These are phyloP conservation scores for Hylaea fasciaria DNA, from an alignment of 2,888 invertebrate genomes.

Conservation along the genomic window DNA sequence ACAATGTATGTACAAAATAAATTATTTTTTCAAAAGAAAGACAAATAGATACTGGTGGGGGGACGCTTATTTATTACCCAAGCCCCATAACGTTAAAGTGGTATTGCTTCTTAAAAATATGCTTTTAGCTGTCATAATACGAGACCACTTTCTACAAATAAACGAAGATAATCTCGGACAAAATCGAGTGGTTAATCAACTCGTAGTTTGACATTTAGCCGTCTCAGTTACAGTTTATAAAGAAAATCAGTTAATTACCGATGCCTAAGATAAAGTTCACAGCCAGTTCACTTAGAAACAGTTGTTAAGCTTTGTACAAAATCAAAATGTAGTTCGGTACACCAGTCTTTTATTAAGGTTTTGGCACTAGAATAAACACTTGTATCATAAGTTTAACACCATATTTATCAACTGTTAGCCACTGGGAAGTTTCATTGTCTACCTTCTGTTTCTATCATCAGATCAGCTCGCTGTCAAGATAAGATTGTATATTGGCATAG, in stretches of 20 bases:
- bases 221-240: conserved; percentile 38
- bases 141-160: conserved; percentile 38
- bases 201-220: conserved; percentile 37
- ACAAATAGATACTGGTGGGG: no score
- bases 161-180: conserved; percentile 37
- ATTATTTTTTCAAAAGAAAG: no score
- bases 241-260: conserved; percentile 43
- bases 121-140: conserved; percentile 26
- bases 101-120: conserved; percentile 20
- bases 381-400: no score
- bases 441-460: no score
- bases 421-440: no score
- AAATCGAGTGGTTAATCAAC: conserved; percentile 41
- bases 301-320: conserved; percentile 11
- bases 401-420: no score
- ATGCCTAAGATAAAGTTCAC: conserved; percentile 40
- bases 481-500: no score
- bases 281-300: conserved; percentile 6
- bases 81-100: no score
- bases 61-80: no score
- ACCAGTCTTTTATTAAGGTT: neutral
- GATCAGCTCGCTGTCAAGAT: no score
- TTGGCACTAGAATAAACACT: no score
- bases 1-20: no score
- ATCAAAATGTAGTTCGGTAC: neutral